phyloP scores from a whole-genome alignment of 23 tunicate species.

The Diplosoma virens region DNA sequence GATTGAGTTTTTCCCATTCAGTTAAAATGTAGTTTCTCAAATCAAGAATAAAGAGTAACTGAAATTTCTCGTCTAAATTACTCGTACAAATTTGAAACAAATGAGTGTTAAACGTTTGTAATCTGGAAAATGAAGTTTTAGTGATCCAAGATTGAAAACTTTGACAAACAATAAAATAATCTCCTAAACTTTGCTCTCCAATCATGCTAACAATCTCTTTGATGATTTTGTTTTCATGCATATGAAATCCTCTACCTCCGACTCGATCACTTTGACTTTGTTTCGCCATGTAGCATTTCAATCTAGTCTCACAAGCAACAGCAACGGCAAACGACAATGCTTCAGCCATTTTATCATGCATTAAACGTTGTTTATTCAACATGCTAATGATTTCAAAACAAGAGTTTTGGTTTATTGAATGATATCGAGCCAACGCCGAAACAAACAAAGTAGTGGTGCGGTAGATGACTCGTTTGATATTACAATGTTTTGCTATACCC shows the following conservation, averaged over 20 bases:
- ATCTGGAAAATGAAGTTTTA: no score
- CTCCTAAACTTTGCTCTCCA: conserved; percentile 21
- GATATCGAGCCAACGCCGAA: not conserved
- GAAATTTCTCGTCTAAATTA: not conserved
- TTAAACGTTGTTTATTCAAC: not conserved
- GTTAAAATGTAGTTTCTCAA: not conserved
- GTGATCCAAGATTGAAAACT: no score
- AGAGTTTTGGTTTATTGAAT: not conserved
- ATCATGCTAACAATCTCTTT: not conserved
- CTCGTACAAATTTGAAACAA: no score
- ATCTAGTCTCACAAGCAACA: conserved; percentile 22
- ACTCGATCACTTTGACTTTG: conserved; percentile 2
- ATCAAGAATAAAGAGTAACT: not conserved
- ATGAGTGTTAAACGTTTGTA: no score
- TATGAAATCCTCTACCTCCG: not conserved
- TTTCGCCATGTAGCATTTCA: conserved; percentile 25
- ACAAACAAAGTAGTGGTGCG: conserved; percentile 19
- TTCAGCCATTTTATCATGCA: not conserved
- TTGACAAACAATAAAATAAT: not conserved
- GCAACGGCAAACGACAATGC: not conserved
- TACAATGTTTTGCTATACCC: not conserved
- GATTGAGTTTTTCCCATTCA: conserved; percentile 1
- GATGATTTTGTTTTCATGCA: not conserved
- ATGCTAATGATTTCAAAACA: not conserved
- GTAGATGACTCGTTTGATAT: conserved; percentile 22